A percentile compares a stretch with the other conserved stretches of the same genome.
Evolutionary conservation across 2,888 invertebrate genomes (phyloP).

Genomic region (Phragmatobia fuliginosa): DNA sequence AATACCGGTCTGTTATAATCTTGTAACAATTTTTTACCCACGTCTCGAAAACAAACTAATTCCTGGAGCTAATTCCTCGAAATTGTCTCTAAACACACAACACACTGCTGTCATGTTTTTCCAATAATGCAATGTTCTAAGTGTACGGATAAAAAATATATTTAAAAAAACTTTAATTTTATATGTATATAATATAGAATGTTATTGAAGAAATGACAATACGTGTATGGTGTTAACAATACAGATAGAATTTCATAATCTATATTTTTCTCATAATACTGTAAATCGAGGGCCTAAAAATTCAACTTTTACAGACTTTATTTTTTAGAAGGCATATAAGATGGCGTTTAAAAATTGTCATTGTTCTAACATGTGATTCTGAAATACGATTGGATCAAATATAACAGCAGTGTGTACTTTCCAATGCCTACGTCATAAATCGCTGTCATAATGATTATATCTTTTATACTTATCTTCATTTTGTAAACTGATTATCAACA

Average conservation of each 20-base stretch:
- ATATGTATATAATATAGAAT: neutral
- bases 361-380: neutral
- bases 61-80: too few relatives aligned
- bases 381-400: constrained; percentile 8
- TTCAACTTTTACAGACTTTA: constrained; percentile 15
- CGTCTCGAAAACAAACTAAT: too few relatives aligned
- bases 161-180: neutral
- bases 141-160: neutral
- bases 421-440: constrained; percentile 1
- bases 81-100: constrained; percentile 31
- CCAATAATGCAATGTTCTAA: neutral
- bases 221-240: constrained; percentile 4
- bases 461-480: constrained; percentile 25
- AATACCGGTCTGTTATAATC: too few relatives aligned
- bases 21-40: too few relatives aligned
- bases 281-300: constrained; percentile 42
- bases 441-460: neutral
- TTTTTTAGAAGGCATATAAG: constrained; percentile 10
- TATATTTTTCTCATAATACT: constrained; percentile 15
- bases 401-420: constrained; percentile 41
- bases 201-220: constrained; percentile 16
- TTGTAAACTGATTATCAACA: constrained; percentile 32
- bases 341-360: neutral
- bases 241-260: neutral
- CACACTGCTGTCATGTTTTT: constrained; percentile 47